Evolutionary conservation across 2,888 invertebrate species (phyloP), one percentile per base, ranked within the genome.

Genomic region (Drosophila acutilabella): DNA sequence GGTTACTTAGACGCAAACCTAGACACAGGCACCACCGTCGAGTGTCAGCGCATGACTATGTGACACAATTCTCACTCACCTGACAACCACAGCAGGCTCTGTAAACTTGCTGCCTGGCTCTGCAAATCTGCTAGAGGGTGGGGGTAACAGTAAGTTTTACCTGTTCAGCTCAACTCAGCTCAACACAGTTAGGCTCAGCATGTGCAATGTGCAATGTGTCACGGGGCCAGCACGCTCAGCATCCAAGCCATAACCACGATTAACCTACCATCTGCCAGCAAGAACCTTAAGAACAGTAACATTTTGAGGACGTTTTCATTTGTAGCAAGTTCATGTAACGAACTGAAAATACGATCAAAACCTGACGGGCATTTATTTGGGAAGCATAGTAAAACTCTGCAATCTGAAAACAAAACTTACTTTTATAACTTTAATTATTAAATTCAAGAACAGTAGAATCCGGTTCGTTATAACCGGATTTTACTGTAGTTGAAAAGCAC

Each of bases 1-100:
- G 75, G 48, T 73, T 75, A 69, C 77, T 68, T 51, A 71, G 54
- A 62, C 56, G 50, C 61, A 59, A 30, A 36, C 66, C 53, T 62
- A 69, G 54, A 65, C 38, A 56, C 54, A 52, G 13, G 36, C 36
- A 13, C 36, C 67, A 64, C 23, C 20, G 53, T 23, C 69, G 87
- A 87, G 87, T 88, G 83, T 86, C 86, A 82, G 82, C 80, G 71
- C 71, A 73, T 79, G 83, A 88, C 79, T 81, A 88, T 84, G 89
- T 90, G 90, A 89, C 90, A 90, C 90, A 90, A 89, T 90, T 90
- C 90, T 89, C 90, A 90, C 89, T 90, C 86, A 78, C 78, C 83
- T 82, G 84, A 82, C 81, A 79, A 68, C 82, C 71, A 57, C 80
- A 62, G 81, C 71, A 68, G 71, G 69, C 65, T 56, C 66, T 51